These are phyloP conservation scores for Mizuhopecten yessoensis DNA, from an alignment of 1,140 invertebrate genomes.

Conservation along the genomic window DNA sequence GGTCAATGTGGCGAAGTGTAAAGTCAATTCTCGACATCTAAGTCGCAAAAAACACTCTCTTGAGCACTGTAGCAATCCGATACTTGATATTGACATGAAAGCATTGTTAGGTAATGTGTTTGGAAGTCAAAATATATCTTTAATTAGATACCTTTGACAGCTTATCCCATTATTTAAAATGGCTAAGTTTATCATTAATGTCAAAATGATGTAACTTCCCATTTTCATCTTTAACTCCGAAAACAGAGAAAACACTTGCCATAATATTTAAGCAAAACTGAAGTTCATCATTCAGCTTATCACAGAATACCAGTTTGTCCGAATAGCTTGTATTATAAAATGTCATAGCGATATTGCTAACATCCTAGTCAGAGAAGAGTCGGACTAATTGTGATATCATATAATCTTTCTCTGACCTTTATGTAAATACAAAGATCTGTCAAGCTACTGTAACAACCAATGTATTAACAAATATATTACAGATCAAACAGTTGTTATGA, in stretches of 20 bases:
- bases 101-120: neutral
- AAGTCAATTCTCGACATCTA: neutral
- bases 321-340: too few relatives aligned
- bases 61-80: neutral
- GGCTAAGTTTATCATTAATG: neutral
- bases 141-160: neutral
- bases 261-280: too few relatives aligned
- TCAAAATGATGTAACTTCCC: neutral
- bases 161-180: neutral
- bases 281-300: neutral
- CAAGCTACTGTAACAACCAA: too few relatives aligned
- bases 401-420: too few relatives aligned
- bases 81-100: neutral
- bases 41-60: neutral
- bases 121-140: neutral
- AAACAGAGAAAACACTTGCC: neutral
- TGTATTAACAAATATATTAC: too few relatives aligned
- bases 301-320: neutral
- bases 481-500: too few relatives aligned
- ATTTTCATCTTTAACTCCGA: neutral
- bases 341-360: too few relatives aligned
- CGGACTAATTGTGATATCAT: too few relatives aligned
- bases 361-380: too few relatives aligned
- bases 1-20: neutral
- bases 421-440: too few relatives aligned